These are phyloP conservation scores for Grapholita molesta DNA, from an alignment of 1,140 invertebrate species.

Conservation along the genomic window DNA sequence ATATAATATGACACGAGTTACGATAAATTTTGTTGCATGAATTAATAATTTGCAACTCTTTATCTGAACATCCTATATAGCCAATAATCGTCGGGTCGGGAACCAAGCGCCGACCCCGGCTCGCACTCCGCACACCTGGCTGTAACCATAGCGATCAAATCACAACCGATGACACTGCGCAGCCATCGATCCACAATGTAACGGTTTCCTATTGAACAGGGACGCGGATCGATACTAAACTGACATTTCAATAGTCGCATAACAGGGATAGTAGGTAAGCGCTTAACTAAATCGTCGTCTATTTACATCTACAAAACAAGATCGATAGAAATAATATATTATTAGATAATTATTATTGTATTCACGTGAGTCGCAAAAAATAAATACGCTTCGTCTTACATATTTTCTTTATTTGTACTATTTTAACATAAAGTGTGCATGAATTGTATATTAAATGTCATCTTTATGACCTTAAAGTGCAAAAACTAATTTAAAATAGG, in stretches of 20 bases:
- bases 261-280: background rate
- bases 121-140: constrained; percentile 64
- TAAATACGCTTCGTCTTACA: too few relatives aligned
- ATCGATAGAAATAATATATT: too few relatives aligned
- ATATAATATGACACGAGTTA: too few relatives aligned
- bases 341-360: too few relatives aligned
- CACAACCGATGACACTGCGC: constrained; percentile 56
- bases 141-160: constrained; percentile 74
- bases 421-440: too few relatives aligned
- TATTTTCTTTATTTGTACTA: too few relatives aligned
- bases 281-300: too few relatives aligned
- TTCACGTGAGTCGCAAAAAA: too few relatives aligned
- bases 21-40: too few relatives aligned
- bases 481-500: background rate
- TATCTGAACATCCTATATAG: background rate
- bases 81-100: constrained; percentile 18
- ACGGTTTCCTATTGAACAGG: constrained; percentile 44
- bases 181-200: constrained; percentile 32
- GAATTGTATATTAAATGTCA: background rate
- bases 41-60: background rate
- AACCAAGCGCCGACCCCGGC: constrained; percentile 43
- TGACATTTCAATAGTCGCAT: background rate
- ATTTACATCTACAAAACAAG: too few relatives aligned
- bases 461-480: background rate
- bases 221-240: background rate